phyloP scores from a whole-genome alignment of 2,888 invertebrate species.

The Mamestra brassicae region DNA sequence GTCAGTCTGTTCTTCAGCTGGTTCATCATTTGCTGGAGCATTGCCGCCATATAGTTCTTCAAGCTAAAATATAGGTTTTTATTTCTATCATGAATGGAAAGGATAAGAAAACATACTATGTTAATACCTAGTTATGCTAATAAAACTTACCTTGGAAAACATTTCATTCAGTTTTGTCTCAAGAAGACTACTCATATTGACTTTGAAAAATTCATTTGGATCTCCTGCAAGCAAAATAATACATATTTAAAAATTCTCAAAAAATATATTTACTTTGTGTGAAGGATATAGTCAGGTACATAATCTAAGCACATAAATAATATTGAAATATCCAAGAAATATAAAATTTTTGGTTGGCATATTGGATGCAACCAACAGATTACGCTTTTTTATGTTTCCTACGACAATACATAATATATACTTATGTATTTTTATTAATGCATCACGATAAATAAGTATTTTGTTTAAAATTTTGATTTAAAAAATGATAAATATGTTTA shows the following conservation, averaged over 20 bases:
- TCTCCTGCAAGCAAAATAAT: constrained; percentile 62
- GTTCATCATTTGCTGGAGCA: background rate
- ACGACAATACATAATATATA: background rate
- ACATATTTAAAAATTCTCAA: background rate
- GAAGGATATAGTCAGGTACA: background rate
- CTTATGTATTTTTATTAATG: background rate
- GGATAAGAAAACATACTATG: background rate
- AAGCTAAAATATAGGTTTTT: constrained; percentile 40
- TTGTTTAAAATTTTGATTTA: background rate
- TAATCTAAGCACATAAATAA: background rate
- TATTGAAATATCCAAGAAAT: constrained; percentile 1
- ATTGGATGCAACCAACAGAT: background rate
- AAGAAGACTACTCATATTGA: constrained; percentile 68
- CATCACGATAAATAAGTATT: no score
- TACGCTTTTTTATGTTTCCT: constrained; percentile 3
- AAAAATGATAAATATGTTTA: background rate
- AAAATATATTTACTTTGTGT: background rate
- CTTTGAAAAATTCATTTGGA: constrained; percentile 68
- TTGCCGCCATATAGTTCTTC: constrained; percentile 47
- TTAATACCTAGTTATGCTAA: background rate
- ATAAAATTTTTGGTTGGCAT: background rate
- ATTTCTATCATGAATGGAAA: background rate
- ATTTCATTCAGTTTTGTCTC: constrained; percentile 65
- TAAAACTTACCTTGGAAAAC: constrained; percentile 70
- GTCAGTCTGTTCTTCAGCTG: constrained; percentile 1